Percentiles rank a stretch among this genome's conserved stretches.
These are phyloP conservation scores for Agriopis leucophaearia DNA, from an alignment of 2,888 invertebrate species.

Conservation along the genomic window DNA sequence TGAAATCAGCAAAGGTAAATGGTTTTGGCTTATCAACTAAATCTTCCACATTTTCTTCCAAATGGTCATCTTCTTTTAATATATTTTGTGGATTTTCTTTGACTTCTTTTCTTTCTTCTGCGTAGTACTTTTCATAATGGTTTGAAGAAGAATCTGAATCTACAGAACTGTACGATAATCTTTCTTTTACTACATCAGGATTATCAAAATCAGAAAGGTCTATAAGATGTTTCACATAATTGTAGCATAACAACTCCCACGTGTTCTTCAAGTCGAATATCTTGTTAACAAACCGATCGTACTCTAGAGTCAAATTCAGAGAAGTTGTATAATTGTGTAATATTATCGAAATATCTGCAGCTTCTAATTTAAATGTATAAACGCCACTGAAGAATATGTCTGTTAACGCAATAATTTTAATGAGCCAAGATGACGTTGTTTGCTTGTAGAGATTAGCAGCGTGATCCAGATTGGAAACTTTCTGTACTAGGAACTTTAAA, in stretches of 20 bases:
- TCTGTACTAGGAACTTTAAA: constrained; percentile 96
- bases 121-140: constrained; percentile 74
- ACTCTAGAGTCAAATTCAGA: constrained; percentile 83
- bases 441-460: constrained; percentile 97
- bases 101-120: constrained; percentile 50
- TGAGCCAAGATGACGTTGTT: constrained; percentile 96
- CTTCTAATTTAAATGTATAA: constrained; percentile 87
- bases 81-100: constrained; percentile 37
- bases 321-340: constrained; percentile 86
- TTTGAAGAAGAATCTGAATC: constrained; percentile 76
- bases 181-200: constrained; percentile 65
- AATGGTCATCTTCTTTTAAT: constrained; percentile 46
- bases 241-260: constrained; percentile 87
- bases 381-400: constrained; percentile 93
- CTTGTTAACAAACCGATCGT: constrained; percentile 86
- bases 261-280: constrained; percentile 87
- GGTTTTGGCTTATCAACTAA: constrained; percentile 70
- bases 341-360: constrained; percentile 88
- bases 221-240: constrained; percentile 82
- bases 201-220: constrained; percentile 77
- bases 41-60: constrained; percentile 46
- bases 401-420: constrained; percentile 94
- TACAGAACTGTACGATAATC: constrained; percentile 73
- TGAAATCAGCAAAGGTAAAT: constrained; percentile 87
- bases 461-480: constrained; percentile 94